Percentiles rank a stretch among this genome's conserved stretches.
phyloP scores from a whole-genome alignment of 1,140 invertebrate genomes.

The Tenebrio molitor region DNA sequence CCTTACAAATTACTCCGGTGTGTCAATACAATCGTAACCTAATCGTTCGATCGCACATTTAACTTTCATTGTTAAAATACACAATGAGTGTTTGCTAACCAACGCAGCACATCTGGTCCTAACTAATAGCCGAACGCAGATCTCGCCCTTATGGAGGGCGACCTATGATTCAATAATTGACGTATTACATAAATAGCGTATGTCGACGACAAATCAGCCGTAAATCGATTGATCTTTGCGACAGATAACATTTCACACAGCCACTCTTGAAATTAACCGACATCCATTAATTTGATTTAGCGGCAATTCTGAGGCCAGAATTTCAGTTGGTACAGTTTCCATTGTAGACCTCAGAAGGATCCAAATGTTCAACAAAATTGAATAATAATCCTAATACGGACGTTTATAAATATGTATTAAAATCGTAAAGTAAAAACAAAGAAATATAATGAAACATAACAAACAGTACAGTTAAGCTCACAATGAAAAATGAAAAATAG shows the following conservation, averaged over 20 bases:
- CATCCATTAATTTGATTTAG: slow-evolving; percentile 10
- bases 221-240: slow-evolving; percentile 59
- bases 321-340: no score
- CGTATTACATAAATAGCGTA: slow-evolving; percentile 61
- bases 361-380: no score
- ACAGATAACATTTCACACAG: slow-evolving; percentile 34
- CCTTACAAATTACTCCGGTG: slow-evolving; percentile 63
- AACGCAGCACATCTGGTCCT: slow-evolving; percentile 60
- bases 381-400: no score
- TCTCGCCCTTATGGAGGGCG: slow-evolving; percentile 50
- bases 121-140: slow-evolving; percentile 47
- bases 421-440: no score
- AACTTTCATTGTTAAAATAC: slow-evolving; percentile 64
- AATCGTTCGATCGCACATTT: slow-evolving; percentile 65
- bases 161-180: slow-evolving; percentile 52
- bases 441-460: no score
- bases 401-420: no score
- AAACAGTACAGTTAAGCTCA: no score
- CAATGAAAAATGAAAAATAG: no score
- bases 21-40: slow-evolving; percentile 65
- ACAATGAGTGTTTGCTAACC: slow-evolving; percentile 64
- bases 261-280: slow-evolving; percentile 33
- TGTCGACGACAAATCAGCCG: slow-evolving; percentile 59
- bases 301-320: neutral
- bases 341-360: no score